Evolutionary conservation across 2,797 vertebrate species (phyloP).

Genomic region (Vultur gryphus): DNA sequence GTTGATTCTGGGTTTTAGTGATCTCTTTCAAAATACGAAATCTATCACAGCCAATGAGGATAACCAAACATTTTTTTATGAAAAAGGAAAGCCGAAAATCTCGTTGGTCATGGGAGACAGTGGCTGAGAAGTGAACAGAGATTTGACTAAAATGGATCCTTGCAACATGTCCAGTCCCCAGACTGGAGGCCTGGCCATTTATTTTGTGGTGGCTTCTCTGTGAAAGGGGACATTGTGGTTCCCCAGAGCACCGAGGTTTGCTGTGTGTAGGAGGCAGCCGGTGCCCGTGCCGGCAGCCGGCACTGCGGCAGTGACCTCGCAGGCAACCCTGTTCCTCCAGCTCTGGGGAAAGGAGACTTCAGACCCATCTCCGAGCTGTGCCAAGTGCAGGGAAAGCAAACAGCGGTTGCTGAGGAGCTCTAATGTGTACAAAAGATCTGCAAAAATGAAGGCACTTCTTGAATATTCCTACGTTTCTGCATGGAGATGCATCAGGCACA

Average conservation of each 20-base stretch:
- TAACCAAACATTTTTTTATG: background rate
- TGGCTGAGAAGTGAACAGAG: background rate
- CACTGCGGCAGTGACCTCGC: accelerated
- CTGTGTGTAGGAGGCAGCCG: background rate
- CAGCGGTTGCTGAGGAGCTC: background rate
- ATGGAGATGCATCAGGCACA: background rate
- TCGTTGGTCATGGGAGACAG: background rate
- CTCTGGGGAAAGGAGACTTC: background rate
- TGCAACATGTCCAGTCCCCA: too few species aligned
- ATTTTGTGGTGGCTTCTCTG: background rate
- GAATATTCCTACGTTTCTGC: background rate
- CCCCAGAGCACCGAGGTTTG: background rate
- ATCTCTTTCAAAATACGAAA: background rate
- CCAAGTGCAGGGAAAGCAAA: background rate
- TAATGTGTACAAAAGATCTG: background rate
- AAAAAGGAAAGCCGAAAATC: background rate
- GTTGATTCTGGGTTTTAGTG: background rate
- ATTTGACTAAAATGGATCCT: background rate
- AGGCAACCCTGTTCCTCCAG: background rate
- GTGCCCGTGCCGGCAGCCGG: background rate
- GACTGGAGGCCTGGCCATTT: background rate
- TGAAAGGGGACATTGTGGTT: background rate
- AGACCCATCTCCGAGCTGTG: background rate
- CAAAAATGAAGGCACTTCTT: background rate
- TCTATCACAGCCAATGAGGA: too few species aligned